Evolutionary conservation across 2,888 invertebrate species (phyloP), one percentile per base, ranked within the genome.

Genomic region (Brenthis daphne): DNA sequence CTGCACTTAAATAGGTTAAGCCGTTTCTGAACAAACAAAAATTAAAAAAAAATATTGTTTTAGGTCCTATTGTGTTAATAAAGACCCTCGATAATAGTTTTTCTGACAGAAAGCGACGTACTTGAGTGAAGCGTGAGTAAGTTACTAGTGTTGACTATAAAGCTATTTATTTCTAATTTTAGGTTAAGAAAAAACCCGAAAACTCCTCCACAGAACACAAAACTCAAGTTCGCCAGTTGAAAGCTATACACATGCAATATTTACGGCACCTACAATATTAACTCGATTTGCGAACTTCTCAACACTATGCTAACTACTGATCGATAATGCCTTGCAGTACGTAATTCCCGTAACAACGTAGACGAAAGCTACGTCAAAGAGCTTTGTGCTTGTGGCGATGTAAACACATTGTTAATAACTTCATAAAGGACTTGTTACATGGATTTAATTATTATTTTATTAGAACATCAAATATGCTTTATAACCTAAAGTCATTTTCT

Each of bases 331-430:
- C 63, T 71, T 71, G 71, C 71, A 71, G 71, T 66, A 71, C 69
- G 71, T 71, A 71, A 69, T 71, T 71, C 68, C 71, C 71, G 66
- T 69, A 64, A 71, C 71, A 66, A 69, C 60, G 66, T 63, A 69
- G 58, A 64, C 63, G 55, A 64, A 50, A 56, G 64, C 61, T 51
- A 56, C 69, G 65, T 71, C 71, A 66, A 69, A 71, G 69, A 50
- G 37, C 57, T 58, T 58, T 47, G 58, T 64, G 57, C 70, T 54
- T 55, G 67, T 70, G 55, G 55, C 56, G 48, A 47, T 37, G 53
- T 57, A 16, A 56, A 51, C 61, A 61, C 56, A 56, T 48, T 43
- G 37, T 48, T 37, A 20, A 55, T 67, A 60, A 51, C n/a, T 51
- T 63, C n/a, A 16, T 6, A 61, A 8, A 20, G 20, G 53, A 53